These are phyloP conservation scores for Diplazon laetatorius DNA, from an alignment of 2,888 invertebrate species.

Conservation along the genomic window DNA sequence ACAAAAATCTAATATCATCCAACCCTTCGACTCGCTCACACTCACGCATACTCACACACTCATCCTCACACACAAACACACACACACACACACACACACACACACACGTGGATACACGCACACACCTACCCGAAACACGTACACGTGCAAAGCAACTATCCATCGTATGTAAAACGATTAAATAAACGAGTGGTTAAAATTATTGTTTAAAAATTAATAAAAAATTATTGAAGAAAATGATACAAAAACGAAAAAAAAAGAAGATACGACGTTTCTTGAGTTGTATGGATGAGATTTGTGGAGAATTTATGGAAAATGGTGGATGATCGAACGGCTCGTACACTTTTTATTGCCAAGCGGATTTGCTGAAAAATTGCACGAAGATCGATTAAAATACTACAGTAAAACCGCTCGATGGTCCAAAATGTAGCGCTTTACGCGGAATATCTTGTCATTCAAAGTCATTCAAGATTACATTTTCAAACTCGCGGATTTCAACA, in stretches of 20 bases:
- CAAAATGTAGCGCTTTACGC: too few relatives aligned
- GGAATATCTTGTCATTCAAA: too few relatives aligned
- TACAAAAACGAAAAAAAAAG: not conserved
- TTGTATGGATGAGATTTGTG: not conserved
- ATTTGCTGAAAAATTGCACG: slow-evolving; percentile 14
- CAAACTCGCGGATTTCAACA: too few relatives aligned
- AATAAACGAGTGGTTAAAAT: slow-evolving; percentile 82
- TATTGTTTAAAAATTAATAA: slow-evolving; percentile 82
- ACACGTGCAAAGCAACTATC: slow-evolving; percentile 66
- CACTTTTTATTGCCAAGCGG: slow-evolving; percentile 12
- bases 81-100: slow-evolving; percentile 1
- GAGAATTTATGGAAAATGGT: not conserved
- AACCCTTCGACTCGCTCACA: not conserved
- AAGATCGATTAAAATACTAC: too few relatives aligned
- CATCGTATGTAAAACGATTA: slow-evolving; percentile 81
- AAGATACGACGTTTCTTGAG: slow-evolving; percentile 21
- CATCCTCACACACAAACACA: not conserved
- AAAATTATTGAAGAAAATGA: slow-evolving; percentile 54
- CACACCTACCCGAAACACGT: slow-evolving; percentile 72
- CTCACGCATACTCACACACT: not conserved
- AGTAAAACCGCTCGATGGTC: too few relatives aligned
- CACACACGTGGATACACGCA: slow-evolving; percentile 1
- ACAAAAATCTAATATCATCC: slow-evolving; percentile 12
- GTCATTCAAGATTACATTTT: too few relatives aligned
- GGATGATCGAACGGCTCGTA: slow-evolving; percentile 3